Percentiles rank a stretch among this genome's conserved stretches.
Evolutionary conservation across 1,140 invertebrate genomes (phyloP).

Genomic region (Rhysida immarginata): DNA sequence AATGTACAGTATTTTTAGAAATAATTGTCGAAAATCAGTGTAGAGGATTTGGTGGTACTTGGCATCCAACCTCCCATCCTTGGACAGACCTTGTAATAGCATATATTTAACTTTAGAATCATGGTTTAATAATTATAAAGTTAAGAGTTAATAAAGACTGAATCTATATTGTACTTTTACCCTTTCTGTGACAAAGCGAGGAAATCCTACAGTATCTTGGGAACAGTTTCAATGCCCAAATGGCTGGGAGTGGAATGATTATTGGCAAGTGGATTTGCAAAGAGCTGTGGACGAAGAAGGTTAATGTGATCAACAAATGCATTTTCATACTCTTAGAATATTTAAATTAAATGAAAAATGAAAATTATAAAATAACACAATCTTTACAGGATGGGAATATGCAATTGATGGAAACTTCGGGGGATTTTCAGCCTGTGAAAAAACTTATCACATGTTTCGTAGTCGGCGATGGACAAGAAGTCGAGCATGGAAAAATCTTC

Average conservation of each 20-base stretch:
- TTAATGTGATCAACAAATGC: constrained; percentile 14
- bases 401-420: constrained; percentile 32
- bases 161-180: too few relatives aligned
- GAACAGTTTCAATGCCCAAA: constrained; percentile 26
- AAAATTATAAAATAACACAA: not conserved
- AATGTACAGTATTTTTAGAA: constrained; percentile 28
- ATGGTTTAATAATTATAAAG: constrained; percentile 17
- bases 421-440: constrained; percentile 34
- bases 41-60: constrained; percentile 26
- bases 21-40: constrained; percentile 31
- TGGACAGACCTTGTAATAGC: constrained; percentile 31
- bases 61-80: constrained; percentile 21
- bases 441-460: constrained; percentile 33
- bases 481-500: constrained; percentile 16
- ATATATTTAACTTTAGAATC: not conserved
- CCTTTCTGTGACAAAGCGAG: constrained; percentile 11
- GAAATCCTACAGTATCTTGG: constrained; percentile 24
- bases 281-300: constrained; percentile 34
- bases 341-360: not conserved
- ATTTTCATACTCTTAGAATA: not conserved
- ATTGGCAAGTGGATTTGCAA: constrained; percentile 28
- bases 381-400: constrained; percentile 32
- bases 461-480: constrained; percentile 32
- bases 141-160: too few relatives aligned
- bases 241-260: constrained; percentile 35